Evolutionary conservation across 2,888 invertebrate genomes (phyloP).

Genomic region (Odontothrips loti): DNA sequence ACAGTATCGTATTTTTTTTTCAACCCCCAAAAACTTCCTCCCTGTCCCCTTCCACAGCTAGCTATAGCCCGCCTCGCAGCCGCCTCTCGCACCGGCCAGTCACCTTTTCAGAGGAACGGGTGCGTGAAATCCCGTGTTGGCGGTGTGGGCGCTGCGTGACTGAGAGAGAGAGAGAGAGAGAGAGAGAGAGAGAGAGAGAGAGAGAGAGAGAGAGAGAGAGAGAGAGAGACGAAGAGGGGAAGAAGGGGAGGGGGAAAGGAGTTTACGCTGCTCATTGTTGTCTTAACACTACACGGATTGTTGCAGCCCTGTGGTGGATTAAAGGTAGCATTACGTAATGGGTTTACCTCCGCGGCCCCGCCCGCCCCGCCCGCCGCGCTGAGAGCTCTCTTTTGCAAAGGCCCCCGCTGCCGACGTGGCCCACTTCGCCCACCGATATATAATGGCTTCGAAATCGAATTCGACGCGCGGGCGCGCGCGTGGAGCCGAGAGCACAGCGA

Average conservation of each 20-base stretch:
- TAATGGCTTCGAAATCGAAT: too few relatives aligned
- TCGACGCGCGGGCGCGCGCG: too few relatives aligned
- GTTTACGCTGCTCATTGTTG: slow-evolving; percentile 14
- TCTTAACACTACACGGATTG: slow-evolving; percentile 3
- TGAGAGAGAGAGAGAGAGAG: neutral
- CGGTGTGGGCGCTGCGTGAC: neutral
- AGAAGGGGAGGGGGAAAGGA: slow-evolving; percentile 30
- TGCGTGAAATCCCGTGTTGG: neutral
- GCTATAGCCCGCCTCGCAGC: neutral
- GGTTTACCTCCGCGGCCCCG: neutral
- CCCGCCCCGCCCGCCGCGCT: too few relatives aligned
- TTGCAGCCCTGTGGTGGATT: slow-evolving; percentile 1
- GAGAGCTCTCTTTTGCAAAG: too few relatives aligned
- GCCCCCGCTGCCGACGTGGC: too few relatives aligned
- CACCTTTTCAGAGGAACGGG: slow-evolving; percentile 2
- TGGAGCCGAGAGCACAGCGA: too few relatives aligned
- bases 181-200: slow-evolving; percentile 30
- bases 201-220: slow-evolving; percentile 27
- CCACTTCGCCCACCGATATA: too few relatives aligned
- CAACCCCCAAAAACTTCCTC: too few relatives aligned
- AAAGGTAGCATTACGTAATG: neutral
- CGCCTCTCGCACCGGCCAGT: neutral
- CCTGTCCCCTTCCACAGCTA: neutral
- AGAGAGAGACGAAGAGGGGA: slow-evolving; percentile 28
- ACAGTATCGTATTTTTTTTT: too few relatives aligned